Conservation (phyloP, 2,113 vertebrate genomes). For the Arenaria interpres region DNA sequence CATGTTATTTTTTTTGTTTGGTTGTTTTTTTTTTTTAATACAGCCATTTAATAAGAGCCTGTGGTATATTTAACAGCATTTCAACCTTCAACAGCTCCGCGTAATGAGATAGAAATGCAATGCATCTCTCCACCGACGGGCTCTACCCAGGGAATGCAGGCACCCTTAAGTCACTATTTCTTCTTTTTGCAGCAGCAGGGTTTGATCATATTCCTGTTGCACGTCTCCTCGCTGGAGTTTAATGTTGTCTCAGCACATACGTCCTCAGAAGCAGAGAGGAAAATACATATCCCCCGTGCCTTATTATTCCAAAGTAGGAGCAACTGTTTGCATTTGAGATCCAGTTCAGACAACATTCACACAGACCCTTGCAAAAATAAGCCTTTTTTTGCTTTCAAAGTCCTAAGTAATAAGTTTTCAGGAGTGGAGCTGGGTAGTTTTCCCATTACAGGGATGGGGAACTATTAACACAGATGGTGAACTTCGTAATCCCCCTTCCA, state of each 20-base stretch:
- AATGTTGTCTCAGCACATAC: not conserved
- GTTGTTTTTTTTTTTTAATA: not conserved
- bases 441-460: not conserved
- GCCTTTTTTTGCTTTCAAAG: not conserved
- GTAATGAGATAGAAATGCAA: slow-evolving; percentile 5
- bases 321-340: not conserved
- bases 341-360: not conserved
- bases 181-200: not conserved
- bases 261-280: not conserved
- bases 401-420: not conserved
- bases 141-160: not conserved
- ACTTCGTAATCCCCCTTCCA: not conserved
- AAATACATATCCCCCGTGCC: not conserved
- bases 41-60: slow-evolving; percentile 24
- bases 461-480: not conserved
- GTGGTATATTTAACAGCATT: slow-evolving; percentile 45
- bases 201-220: not conserved
- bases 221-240: not conserved
- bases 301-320: not conserved
- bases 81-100: not conserved
- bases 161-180: slow-evolving; percentile 12
- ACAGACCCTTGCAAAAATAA: not conserved
- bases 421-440: not conserved
- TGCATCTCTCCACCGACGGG: not conserved
- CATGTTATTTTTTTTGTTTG: not conserved